phyloP scores from a whole-genome alignment of 2,888 invertebrate genomes.

The Pachliopta kotzebuea region DNA sequence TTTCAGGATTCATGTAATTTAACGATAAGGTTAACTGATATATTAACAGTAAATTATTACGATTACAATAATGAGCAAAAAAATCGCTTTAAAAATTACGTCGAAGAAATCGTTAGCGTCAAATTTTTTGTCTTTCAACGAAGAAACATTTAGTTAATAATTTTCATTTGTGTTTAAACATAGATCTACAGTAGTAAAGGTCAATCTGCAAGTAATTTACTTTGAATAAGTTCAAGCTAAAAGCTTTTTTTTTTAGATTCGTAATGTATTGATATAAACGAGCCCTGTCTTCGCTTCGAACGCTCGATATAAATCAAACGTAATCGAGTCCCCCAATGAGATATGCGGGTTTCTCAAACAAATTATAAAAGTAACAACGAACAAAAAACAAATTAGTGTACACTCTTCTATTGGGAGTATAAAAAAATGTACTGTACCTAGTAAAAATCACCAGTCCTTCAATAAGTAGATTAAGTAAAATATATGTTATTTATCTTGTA shows the following conservation, averaged over 20 bases:
- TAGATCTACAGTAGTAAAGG: background rate
- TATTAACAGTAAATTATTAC: too few species aligned
- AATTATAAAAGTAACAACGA: conserved; percentile 8
- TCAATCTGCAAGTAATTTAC: conserved; percentile 37
- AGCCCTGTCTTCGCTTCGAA: conserved; percentile 55
- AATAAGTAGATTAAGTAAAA: too few species aligned
- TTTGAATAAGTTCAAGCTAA: conserved; percentile 61
- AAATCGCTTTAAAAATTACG: background rate
- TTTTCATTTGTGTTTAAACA: background rate
- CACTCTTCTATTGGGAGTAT: too few species aligned
- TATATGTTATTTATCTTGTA: too few species aligned
- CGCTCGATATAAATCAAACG: conserved; percentile 62
- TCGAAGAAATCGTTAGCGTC: background rate
- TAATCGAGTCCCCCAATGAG: conserved; percentile 45
- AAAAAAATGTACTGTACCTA: too few species aligned
- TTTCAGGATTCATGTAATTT: too few species aligned
- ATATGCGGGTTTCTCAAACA: conserved; percentile 45
- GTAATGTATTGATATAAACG: conserved; percentile 72
- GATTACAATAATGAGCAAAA: too few species aligned
- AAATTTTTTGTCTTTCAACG: background rate
- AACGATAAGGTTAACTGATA: too few species aligned
- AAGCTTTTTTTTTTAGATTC: conserved; percentile 70
- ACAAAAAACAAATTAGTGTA: background rate
- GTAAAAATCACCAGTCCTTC: too few species aligned
- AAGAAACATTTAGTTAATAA: background rate